Percentiles rank a stretch among this genome's conserved stretches.
Conservation (phyloP, 2,888 invertebrate genomes). For the Luperina nickerlii region DNA sequence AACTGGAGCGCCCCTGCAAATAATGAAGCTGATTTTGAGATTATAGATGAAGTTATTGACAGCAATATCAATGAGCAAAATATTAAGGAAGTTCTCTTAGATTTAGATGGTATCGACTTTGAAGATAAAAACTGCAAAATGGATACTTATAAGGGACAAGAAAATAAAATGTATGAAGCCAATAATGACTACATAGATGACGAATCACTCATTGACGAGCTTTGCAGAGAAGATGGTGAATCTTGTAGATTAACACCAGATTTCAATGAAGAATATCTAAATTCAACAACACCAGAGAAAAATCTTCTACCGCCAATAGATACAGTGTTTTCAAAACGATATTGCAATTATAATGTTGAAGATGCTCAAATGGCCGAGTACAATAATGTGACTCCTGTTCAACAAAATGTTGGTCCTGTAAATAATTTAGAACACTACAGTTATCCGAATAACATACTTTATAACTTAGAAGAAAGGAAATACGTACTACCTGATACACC, state of each 20-base stretch:
- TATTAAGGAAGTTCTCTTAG: constrained; percentile 86
- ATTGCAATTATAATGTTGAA: constrained; percentile 78
- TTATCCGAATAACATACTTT: constrained; percentile 86
- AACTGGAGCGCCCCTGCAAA: constrained; percentile 76
- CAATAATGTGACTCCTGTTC: constrained; percentile 63
- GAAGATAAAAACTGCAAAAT: constrained; percentile 80
- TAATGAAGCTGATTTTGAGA: constrained; percentile 79
- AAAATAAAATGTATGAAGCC: constrained; percentile 72
- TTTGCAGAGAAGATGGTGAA: constrained; percentile 87
- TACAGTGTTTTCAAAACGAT: constrained; percentile 85
- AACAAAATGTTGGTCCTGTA: constrained; percentile 68
- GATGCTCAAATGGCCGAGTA: constrained; percentile 72
- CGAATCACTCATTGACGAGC: constrained; percentile 86
- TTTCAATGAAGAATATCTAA: constrained; percentile 82
- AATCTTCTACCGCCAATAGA: constrained; percentile 86
- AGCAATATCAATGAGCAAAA: constrained; percentile 85
- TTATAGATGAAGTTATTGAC: constrained; percentile 83
- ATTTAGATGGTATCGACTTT: constrained; percentile 85
- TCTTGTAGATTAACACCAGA: constrained; percentile 81
- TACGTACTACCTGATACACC: constrained; percentile 86
- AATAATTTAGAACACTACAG: constrained; percentile 86
- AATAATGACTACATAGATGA: constrained; percentile 87
- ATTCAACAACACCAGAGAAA: constrained; percentile 75
- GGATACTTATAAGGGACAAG: constrained; percentile 70
- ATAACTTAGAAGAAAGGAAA: constrained; percentile 83